These are phyloP conservation scores for Chlorops oryzae DNA, from an alignment of 1,140 invertebrate species.

Conservation along the genomic window DNA sequence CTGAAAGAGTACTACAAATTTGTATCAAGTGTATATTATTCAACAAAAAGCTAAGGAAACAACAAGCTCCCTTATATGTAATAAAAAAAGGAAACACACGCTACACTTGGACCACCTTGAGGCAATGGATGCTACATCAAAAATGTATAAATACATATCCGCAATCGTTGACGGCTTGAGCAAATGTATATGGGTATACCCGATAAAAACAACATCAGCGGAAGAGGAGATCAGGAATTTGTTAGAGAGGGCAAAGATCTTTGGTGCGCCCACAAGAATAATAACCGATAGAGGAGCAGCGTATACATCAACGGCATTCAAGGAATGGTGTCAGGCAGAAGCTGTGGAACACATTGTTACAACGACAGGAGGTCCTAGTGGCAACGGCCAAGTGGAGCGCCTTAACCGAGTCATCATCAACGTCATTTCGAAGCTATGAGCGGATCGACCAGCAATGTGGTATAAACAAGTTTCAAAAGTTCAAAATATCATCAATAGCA, in stretches of 20 bases:
- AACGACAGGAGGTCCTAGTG: no score
- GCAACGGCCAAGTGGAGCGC: slow-evolving; percentile 21
- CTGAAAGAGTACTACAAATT: slow-evolving; percentile 28
- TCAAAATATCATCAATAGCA: background rate
- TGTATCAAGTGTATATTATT: slow-evolving; percentile 35
- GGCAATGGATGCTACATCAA: slow-evolving; percentile 24
- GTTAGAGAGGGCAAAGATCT: slow-evolving; percentile 18
- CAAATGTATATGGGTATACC: slow-evolving; percentile 27
- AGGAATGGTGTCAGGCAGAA: slow-evolving; percentile 25
- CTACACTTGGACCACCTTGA: slow-evolving; percentile 19
- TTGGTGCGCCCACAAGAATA: slow-evolving; percentile 32
- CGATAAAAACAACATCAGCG: no score
- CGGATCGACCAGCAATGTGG: background rate
- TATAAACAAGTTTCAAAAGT: background rate
- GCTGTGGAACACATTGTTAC: slow-evolving; percentile 21
- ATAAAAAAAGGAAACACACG: slow-evolving; percentile 29
- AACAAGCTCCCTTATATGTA: slow-evolving; percentile 35
- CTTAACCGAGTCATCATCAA: background rate
- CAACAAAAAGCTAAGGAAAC: slow-evolving; percentile 35
- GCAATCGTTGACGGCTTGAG: slow-evolving; percentile 27
- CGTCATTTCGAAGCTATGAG: slow-evolving; percentile 6
- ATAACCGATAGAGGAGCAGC: slow-evolving; percentile 20
- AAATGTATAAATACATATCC: slow-evolving; percentile 26
- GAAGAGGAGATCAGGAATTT: no score
- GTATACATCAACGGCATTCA: slow-evolving; percentile 20